These are phyloP conservation scores for Cotesia congregata DNA, from an alignment of 2,888 invertebrate genomes.

Conservation along the genomic window DNA sequence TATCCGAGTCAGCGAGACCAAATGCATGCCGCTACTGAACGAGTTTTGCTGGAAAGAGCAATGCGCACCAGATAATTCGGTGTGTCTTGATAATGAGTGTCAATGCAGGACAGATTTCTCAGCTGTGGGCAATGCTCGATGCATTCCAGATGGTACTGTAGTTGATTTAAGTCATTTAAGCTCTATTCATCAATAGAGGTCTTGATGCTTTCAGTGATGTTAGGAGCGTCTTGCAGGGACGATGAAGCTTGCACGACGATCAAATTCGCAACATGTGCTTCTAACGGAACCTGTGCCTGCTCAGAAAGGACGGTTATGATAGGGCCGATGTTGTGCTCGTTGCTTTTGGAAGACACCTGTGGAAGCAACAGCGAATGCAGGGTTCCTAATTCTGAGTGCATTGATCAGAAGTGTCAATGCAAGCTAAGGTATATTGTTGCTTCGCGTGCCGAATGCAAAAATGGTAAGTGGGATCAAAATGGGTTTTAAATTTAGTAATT, in stretches of 20 bases:
- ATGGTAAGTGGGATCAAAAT: background rate
- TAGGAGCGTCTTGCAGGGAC: no score
- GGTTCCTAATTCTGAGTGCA: background rate
- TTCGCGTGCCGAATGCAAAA: background rate
- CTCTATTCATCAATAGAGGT: no score
- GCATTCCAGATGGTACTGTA: no score
- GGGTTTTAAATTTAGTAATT: background rate
- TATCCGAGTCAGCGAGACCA: background rate
- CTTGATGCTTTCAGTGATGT: no score
- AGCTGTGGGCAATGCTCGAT: no score
- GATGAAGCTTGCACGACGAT: no score
- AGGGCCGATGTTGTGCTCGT: no score
- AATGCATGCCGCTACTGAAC: background rate
- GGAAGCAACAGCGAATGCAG: background rate
- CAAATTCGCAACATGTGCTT: no score
- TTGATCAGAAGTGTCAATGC: background rate
- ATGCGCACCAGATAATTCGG: background rate
- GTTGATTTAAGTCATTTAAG: no score
- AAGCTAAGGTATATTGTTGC: background rate
- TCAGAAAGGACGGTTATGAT: no score
- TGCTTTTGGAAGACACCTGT: no score
- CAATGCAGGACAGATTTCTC: background rate
- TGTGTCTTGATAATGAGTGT: background rate
- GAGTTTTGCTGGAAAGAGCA: background rate
- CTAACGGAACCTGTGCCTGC: no score